Conservation (phyloP, 2,113 vertebrate genomes). For the Spea multiplicata region DNA sequence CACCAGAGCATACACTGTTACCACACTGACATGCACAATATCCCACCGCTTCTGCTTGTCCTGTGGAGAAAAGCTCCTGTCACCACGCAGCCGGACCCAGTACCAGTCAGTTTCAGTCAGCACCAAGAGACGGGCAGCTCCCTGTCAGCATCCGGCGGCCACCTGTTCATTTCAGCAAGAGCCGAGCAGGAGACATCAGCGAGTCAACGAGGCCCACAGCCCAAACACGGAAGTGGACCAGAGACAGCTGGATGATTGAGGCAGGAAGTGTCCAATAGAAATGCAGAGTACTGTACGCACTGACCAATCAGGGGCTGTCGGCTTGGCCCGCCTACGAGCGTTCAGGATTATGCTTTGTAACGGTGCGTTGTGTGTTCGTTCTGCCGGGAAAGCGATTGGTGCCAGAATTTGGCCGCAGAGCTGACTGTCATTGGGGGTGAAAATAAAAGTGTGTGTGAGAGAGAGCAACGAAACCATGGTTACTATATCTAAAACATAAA, state of each 20-base stretch:
- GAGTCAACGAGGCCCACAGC: background rate
- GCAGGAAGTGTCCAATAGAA: background rate
- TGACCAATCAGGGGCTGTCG: background rate
- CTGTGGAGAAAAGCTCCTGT: background rate
- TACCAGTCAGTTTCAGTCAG: background rate
- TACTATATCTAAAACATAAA: too few relatives aligned
- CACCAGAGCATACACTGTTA: background rate
- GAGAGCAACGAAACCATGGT: too few relatives aligned
- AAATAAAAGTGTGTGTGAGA: too few relatives aligned
- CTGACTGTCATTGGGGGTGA: too few relatives aligned
- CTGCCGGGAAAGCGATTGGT: too few relatives aligned
- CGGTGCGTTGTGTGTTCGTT: too few relatives aligned
- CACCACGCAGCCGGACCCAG: background rate
- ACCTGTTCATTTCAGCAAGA: constrained; percentile 6
- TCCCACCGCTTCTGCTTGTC: background rate
- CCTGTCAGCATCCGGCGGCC: background rate
- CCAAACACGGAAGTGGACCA: constrained; percentile 37
- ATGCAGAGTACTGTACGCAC: background rate
- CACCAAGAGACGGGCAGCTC: background rate
- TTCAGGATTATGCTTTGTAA: background rate
- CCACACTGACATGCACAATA: background rate
- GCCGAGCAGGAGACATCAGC: background rate
- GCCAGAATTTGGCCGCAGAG: too few relatives aligned
- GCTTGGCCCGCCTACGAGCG: background rate
- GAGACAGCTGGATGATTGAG: background rate